Evolutionary conservation across 2,888 invertebrate genomes (phyloP), one percentile per base, ranked within the genome.

Genomic region (Scaptomyza caliginosa): DNA sequence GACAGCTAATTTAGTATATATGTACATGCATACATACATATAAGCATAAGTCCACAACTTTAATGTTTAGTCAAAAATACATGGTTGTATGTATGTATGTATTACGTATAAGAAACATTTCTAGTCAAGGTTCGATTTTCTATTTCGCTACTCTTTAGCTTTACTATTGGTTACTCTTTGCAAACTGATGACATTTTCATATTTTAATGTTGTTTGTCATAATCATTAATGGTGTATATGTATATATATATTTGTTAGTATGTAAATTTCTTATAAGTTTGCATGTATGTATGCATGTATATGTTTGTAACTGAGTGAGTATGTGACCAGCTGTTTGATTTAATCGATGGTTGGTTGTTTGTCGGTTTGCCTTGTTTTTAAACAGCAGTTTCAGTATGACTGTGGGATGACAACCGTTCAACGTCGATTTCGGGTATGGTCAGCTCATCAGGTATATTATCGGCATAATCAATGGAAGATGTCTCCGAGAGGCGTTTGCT

Each of bases 341-440:
- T n/a, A n/a, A n/a, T n/a, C n/a, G n/a, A n/a, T 54, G 17, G 3
- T 1, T 36, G 26, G 17, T 17, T 16, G 26, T 57, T 30, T 57
- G 13, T 21, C n/a, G 19, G 16, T 3, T 38, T 42, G 32, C 32
- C 17, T 40, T 11, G 2, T 26, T 28, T 19, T 69, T 96, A 97
- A 92, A 97, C 97, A 91, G 97, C 97, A 88, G 97, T 97, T 94
- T 97, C 97, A 90, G 97, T 97, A 93, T 97, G 97, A 93, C 96
- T 96, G 93, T 97, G 96, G 90, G 96, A 96, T 90, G 97, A 97
- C 89, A 97, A 94, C 86, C 97, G 95, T 93, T 97, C 97, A 91
- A 97, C 96, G 93, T 97, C 97, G 91, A 97, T 95, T 93, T 97
- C 97, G 90, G 96, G 96, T 92, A 97, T 96, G 93, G 96, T 95